Base-by-base conservation (phyloP, 2,888 invertebrate genomes). In the Brachyptera putata region DNA sequence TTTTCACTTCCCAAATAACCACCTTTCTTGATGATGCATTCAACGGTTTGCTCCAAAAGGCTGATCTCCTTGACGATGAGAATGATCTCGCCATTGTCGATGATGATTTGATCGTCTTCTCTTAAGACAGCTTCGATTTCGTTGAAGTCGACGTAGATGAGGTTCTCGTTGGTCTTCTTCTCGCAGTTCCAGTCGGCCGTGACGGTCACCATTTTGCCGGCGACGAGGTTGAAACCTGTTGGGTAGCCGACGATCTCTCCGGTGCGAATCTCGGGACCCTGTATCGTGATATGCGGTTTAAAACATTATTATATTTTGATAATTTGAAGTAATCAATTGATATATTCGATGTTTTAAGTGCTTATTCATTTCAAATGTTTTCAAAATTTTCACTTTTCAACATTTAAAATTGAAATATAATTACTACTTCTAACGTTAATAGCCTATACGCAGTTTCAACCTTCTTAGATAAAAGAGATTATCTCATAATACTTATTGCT, bases 1-100 rank as follows among this genome's bases (percentile, higher is more conserved):
- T 99, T 98, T 68, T 93, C 87, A 59, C 93, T 95, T 1, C 98
- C 97, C 58, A 98, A 80, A 73, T 80, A 81, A 56, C 98, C 98
- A 68, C 97, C 98, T 74, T 98, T 98, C 76, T 98, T 97, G 69
- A 99, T 89, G 56, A 81, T 82, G 73, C 96, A 96, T 7, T 79
- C 75, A 56, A 37, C 37, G 13, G 1, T 41, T 5, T 7, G 22
- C 13, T 41, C 41, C 2, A 2, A n/a, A n/a, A n/a, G 14, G 75
- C 79, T 75, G 64, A 76, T 74, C 68, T 79, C 76, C 58, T 72
- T 73, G 16, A 81, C 81, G 61, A 80, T 70, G 50, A 83, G 70
- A 26, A 81, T 81, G 65, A 84, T 80, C 37, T 84, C 76, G 48
- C 84, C 84, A 70, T 84, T 83, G 67, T 84, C 84, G 60, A 84